Evolutionary conservation across 2,113 vertebrate species (phyloP).

Genomic region (Sinocyclocheilus anshuiensis): DNA sequence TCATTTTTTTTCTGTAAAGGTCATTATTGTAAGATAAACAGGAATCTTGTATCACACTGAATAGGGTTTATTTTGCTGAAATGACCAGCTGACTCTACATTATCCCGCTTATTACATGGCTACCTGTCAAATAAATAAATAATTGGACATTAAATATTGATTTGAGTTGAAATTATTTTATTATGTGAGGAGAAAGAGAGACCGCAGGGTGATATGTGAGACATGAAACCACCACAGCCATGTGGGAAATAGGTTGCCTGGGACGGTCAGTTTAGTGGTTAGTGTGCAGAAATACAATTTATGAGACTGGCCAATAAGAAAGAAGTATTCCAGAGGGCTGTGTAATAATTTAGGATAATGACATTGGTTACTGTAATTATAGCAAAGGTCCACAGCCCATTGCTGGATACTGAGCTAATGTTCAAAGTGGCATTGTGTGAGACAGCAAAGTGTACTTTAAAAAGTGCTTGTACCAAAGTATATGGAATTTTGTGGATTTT

Average conservation of each 20-base stretch:
- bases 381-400: conserved; percentile 72
- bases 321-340: background rate
- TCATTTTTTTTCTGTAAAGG: conserved; percentile 66
- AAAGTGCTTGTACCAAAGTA: background rate
- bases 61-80: background rate
- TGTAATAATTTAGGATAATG: background rate
- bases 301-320: background rate
- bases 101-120: background rate
- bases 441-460: no score
- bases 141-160: conserved; percentile 25
- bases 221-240: background rate
- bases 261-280: background rate
- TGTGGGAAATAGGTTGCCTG: background rate
- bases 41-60: background rate
- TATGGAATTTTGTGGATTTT: background rate
- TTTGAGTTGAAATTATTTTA: background rate
- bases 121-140: conserved; percentile 9
- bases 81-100: background rate
- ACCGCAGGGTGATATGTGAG: background rate
- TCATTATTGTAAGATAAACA: conserved; percentile 70
- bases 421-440: conserved; percentile 68
- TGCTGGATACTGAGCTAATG: conserved; percentile 53
- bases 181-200: background rate
- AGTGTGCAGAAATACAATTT: background rate
- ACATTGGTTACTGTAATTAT: conserved; percentile 64